Evolutionary conservation across 2,113 vertebrate species (phyloP).

Genomic region (Periophthalmodon schlosseri): DNA sequence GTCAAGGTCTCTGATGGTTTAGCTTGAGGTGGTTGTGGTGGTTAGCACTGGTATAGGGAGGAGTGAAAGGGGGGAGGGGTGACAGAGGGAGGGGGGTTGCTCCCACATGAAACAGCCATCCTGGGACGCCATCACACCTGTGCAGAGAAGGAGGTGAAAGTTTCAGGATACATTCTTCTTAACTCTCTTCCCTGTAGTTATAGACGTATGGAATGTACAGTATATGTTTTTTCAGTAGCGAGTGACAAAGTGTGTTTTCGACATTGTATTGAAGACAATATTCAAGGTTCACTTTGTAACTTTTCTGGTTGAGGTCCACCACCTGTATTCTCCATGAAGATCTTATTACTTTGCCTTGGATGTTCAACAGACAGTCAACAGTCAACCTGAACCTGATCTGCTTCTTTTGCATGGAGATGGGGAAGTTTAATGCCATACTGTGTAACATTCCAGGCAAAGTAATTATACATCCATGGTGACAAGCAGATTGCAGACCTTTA

Average conservation of each 20-base stretch:
- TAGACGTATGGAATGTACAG: slow-evolving; percentile 38
- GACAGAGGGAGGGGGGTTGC: not conserved
- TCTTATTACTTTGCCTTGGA: too few relatives aligned
- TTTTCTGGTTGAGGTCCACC: too few relatives aligned
- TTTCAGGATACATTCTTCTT: slow-evolving; percentile 40
- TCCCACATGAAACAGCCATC: slow-evolving; percentile 31
- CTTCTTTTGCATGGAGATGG: too few relatives aligned
- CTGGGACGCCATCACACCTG: slow-evolving; percentile 45
- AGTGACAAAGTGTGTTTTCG: not conserved
- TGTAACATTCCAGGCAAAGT: too few relatives aligned
- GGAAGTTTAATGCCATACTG: too few relatives aligned
- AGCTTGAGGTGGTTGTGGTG: not conserved
- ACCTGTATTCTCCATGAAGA: too few relatives aligned
- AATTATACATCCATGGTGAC: too few relatives aligned
- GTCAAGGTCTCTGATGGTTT: not conserved
- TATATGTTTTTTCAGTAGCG: not conserved
- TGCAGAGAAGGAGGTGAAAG: slow-evolving; percentile 53
- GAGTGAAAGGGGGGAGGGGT: not conserved
- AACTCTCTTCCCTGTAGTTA: slow-evolving; percentile 38
- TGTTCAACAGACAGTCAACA: too few relatives aligned
- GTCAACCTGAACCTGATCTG: too few relatives aligned
- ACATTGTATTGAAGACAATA: not conserved
- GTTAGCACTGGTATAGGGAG: not conserved
- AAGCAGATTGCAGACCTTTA: too few relatives aligned
- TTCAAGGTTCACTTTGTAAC: not conserved